Percentiles rank a stretch among this genome's conserved stretches.
phyloP scores from a whole-genome alignment of 2,888 invertebrate species.

The Sinotaia quadrata region DNA sequence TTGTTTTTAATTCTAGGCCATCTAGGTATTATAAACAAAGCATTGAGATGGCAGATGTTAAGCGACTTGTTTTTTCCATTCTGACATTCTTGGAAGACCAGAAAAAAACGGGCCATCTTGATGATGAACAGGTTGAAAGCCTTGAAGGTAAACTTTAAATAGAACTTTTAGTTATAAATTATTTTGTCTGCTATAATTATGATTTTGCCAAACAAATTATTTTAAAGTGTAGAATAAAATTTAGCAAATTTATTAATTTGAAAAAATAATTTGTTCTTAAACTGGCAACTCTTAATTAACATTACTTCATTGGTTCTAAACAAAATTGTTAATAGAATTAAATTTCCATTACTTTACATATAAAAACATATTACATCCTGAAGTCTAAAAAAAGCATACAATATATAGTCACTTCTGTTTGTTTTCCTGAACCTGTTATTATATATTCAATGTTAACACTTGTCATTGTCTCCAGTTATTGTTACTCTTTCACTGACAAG shows the following conservation, averaged over 20 bases:
- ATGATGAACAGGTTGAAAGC: slow-evolving; percentile 79
- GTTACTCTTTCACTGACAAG: no score
- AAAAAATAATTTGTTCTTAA: background rate
- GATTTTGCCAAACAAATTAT: background rate
- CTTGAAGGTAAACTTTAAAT: slow-evolving; percentile 77
- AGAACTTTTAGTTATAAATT: background rate
- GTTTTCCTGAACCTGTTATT: no score
- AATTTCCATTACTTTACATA: no score
- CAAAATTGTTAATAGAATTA: no score
- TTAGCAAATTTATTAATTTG: background rate
- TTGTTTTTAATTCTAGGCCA: no score
- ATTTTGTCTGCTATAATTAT: background rate
- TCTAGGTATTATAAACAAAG: no score
- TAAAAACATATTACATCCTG: no score
- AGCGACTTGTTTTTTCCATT: slow-evolving; percentile 72
- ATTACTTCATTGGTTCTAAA: background rate
- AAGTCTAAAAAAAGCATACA: no score
- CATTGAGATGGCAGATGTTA: slow-evolving; percentile 66
- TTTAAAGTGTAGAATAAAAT: background rate
- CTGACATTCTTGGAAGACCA: slow-evolving; percentile 74
- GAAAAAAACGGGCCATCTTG: slow-evolving; percentile 66
- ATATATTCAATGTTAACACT: no score
- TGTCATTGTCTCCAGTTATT: no score
- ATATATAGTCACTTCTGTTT: no score
- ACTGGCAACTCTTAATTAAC: no score